Evolutionary conservation across 2,797 vertebrate genomes (phyloP).

Genomic region (Fistularia tabacaria): DNA sequence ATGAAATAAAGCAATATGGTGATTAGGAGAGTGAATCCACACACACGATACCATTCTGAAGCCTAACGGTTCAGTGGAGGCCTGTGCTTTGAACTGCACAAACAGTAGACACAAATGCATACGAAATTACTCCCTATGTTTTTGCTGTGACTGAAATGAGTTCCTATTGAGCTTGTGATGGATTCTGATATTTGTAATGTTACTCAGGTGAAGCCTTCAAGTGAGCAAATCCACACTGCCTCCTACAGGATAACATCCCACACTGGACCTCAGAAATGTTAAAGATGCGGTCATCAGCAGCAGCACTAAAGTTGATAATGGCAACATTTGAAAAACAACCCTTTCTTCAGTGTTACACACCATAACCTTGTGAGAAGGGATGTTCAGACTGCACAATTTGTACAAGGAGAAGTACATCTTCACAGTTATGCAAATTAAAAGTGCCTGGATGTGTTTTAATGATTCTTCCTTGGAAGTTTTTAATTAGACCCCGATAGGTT

Average conservation of each 20-base stretch:
- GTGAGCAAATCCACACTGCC: slow-evolving; percentile 63
- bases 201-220: slow-evolving; percentile 32
- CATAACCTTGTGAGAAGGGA: no score
- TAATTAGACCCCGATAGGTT: no score
- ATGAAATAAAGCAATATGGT: slow-evolving; percentile 49
- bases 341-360: background rate
- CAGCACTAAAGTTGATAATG: background rate
- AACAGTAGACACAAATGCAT: slow-evolving; percentile 21
- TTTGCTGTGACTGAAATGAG: slow-evolving; percentile 15
- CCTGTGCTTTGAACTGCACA: slow-evolving; percentile 13
- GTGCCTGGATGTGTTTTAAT: no score
- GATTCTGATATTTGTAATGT: slow-evolving; percentile 37
- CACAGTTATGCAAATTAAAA: no score
- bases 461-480: no score
- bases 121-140: slow-evolving; percentile 27
- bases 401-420: no score
- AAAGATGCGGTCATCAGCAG: background rate
- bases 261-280: slow-evolving; percentile 18
- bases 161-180: slow-evolving; percentile 41
- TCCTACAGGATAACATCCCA: slow-evolving; percentile 60
- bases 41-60: slow-evolving; percentile 33
- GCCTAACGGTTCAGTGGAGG: slow-evolving; percentile 36
- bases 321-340: background rate
- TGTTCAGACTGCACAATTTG: no score
- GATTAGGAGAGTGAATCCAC: slow-evolving; percentile 49